Evolutionary conservation across 2,797 vertebrate genomes (phyloP).

Genomic region (Phoebastria nigripes): DNA sequence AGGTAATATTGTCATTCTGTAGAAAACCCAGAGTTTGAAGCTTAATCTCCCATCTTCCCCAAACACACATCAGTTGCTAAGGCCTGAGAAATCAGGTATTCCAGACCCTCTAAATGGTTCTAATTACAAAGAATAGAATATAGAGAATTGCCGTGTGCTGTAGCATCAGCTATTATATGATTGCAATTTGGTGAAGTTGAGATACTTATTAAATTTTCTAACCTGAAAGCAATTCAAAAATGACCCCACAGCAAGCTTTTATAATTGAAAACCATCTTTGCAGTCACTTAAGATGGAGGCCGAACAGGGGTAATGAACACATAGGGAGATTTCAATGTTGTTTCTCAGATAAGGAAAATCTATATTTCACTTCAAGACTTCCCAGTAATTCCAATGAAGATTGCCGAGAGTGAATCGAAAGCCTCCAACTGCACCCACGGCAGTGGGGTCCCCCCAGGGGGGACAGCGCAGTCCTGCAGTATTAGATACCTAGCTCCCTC

Average conservation of each 20-base stretch:
- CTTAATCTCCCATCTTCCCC: not conserved
- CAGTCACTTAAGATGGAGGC: not conserved
- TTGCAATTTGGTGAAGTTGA: not conserved
- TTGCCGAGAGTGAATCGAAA: not conserved
- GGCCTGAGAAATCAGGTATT: not conserved
- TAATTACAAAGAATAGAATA: not conserved
- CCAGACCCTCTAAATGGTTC: not conserved
- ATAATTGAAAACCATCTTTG: not conserved
- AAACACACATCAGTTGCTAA: not conserved
- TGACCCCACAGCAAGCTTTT: not conserved
- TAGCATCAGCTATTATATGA: not conserved
- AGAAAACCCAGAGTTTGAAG: not conserved
- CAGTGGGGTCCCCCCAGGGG: not conserved
- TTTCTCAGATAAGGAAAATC: not conserved
- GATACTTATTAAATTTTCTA: not conserved
- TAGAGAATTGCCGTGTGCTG: not conserved
- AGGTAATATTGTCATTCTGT: not conserved
- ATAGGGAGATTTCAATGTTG: accelerated
- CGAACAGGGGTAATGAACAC: not conserved
- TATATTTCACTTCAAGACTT: not conserved
- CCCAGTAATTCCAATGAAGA: not conserved
- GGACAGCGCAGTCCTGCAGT: not conserved
- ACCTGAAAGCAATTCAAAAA: not conserved
- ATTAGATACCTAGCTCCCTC: not conserved
- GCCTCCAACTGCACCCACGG: not conserved